Base-by-base conservation (phyloP, 2,113 vertebrate genomes). In the Macroglossus sobrinus region DNA sequence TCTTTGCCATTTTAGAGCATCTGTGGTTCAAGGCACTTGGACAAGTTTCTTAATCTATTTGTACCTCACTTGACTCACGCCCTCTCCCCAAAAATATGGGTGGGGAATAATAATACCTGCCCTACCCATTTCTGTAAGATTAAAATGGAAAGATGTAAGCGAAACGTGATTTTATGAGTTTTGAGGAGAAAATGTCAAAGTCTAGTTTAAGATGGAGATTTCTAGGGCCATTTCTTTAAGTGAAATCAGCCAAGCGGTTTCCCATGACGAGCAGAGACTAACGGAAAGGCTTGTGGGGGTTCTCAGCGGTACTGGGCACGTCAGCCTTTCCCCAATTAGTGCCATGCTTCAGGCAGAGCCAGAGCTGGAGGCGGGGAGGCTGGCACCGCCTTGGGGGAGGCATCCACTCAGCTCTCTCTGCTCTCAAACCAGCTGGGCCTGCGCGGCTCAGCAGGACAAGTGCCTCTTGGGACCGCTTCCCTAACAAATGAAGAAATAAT, bases 361-460 rank as follows among this genome's bases (percentile, higher is more conserved):
- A 5, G 0, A 28, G 24, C 26, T 14, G 4, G 38, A 26, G 47
- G 22, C 7, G 50, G 2, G 2, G 9, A 9, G 64, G 80, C 47
- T 19, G 33, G 55, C 9, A 14, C 0, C 0, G n/a, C 55, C 63
- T 18, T 12, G 14, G 59, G 21, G 55, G 11, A 45, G 8, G 63
- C 22, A 72, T 94, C 79, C 89, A 78, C 81, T 97, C 33, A 66
- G 35, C 55, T 95, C 22, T 22, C 92, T 6, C 91, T 72, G 82
- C 74, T 47, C 94, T 97, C 1, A 0, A 53, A 43, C 1, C 5
- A 55, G 86, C 78, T 0, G 3, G 22, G 88, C 85, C 94, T 79
- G 24, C 72, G 76, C 40, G 53, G 57, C 79, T 3, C 21, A 7
- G 88, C 64, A 96, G 94, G 96, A 98, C 98, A 98, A 99, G 98